Percentiles rank a stretch among this genome's conserved stretches.
phyloP scores from a whole-genome alignment of 1,140 invertebrate species.

The Aphelenchoides besseyi region DNA sequence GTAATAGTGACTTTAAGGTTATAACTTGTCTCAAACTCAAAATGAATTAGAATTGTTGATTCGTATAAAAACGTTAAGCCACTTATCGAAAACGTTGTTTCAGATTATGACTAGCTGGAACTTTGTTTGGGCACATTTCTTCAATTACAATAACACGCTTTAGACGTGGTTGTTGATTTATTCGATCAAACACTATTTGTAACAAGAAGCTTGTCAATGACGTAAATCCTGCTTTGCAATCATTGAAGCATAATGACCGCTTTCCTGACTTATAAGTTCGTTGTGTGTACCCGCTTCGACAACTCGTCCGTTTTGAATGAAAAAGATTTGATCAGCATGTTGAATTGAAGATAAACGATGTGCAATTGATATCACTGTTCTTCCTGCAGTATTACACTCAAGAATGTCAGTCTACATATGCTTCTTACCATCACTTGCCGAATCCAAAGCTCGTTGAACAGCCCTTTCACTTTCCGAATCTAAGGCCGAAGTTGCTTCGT shows the following conservation, averaged over 20 bases:
- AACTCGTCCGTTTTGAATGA: constrained; percentile 63
- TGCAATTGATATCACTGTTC: constrained; percentile 66
- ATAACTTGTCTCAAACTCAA: no score
- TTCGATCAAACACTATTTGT: no score
- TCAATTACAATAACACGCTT: no score
- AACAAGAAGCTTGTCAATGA: no score
- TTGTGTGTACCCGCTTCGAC: constrained; percentile 60
- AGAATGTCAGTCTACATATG: neutral
- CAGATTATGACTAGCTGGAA: no score
- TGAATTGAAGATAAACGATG: constrained; percentile 65
- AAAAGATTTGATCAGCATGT: constrained; percentile 60
- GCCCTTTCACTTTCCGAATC: neutral
- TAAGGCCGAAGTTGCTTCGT: neutral
- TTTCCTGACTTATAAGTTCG: constrained; percentile 55
- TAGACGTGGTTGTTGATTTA: no score
- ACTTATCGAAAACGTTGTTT: no score
- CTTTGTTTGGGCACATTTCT: no score
- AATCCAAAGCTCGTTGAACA: neutral
- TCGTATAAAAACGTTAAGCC: no score
- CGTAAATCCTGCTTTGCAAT: constrained; percentile 28
- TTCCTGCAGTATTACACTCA: no score
- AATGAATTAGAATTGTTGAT: no score
- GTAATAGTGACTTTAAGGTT: no score
- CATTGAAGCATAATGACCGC: constrained; percentile 24
- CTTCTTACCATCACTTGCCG: neutral